Percentiles rank a stretch among this genome's conserved stretches.
phyloP scores from a whole-genome alignment of 2,888 invertebrate species.

The Eutolmus rufibarbis region DNA sequence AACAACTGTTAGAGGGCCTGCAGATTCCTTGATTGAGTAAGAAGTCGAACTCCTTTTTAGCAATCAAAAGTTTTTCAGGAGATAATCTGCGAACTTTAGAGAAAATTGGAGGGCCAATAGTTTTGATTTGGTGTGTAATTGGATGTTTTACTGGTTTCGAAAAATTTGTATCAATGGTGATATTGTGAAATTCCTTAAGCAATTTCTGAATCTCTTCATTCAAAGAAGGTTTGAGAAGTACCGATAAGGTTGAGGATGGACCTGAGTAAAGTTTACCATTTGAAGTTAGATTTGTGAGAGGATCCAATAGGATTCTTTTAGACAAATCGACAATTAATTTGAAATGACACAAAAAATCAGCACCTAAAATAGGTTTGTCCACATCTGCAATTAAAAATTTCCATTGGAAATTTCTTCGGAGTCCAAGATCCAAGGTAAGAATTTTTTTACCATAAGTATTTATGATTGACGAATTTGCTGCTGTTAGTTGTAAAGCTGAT shows the following conservation, averaged over 20 bases:
- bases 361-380: too few species aligned
- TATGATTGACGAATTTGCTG: too few species aligned
- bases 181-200: neutral
- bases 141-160: neutral
- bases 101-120: neutral
- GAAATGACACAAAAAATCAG: too few species aligned
- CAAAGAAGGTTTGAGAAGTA: neutral
- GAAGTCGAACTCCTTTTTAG: neutral
- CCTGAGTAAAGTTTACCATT: too few species aligned
- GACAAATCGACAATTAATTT: too few species aligned
- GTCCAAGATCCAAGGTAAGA: too few species aligned
- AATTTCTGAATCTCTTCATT: neutral
- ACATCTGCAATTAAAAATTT: too few species aligned
- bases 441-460: too few species aligned
- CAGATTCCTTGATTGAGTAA: neutral
- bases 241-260: neutral
- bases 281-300: too few species aligned
- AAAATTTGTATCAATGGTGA: neutral
- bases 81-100: neutral
- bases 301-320: too few species aligned
- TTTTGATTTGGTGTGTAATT: neutral
- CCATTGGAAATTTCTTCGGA: too few species aligned
- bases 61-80: neutral
- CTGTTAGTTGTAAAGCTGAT: too few species aligned
- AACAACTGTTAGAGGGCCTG: neutral